These are phyloP conservation scores for Rousettus madagascariensis DNA, from an alignment of 2,797 vertebrate genomes.

Conservation along the genomic window DNA sequence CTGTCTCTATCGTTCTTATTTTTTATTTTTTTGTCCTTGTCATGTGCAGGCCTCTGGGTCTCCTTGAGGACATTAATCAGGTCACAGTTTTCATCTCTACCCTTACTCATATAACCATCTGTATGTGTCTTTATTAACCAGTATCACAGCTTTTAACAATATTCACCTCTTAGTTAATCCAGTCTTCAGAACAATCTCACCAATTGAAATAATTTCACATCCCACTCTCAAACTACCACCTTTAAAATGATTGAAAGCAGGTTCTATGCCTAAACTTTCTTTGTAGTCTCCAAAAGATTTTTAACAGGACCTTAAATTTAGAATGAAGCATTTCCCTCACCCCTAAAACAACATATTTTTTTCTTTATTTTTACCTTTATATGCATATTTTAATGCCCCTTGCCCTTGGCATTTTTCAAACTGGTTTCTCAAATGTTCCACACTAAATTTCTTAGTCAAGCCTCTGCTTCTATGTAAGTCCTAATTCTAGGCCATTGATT, in stretches of 20 bases:
- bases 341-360: not conserved
- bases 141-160: not conserved
- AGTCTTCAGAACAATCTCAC: not conserved
- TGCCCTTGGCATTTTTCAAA: not conserved
- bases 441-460: not conserved
- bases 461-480: not conserved
- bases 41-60: not conserved
- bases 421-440: not conserved
- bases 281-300: not conserved
- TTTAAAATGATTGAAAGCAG: not conserved
- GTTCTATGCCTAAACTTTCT: not conserved
- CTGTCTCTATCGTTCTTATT: not conserved
- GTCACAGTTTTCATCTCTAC: not conserved
- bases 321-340: not conserved
- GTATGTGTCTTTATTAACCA: not conserved
- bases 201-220: not conserved
- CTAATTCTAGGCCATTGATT: not conserved
- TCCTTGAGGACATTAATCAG: not conserved
- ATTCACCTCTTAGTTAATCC: not conserved
- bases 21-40: not conserved
- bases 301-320: not conserved
- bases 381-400: not conserved
- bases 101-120: not conserved
- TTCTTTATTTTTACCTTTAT: not conserved
- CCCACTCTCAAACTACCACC: not conserved